Conservation (phyloP, 2,113 vertebrate genomes). For the Takifugu flavidus region DNA sequence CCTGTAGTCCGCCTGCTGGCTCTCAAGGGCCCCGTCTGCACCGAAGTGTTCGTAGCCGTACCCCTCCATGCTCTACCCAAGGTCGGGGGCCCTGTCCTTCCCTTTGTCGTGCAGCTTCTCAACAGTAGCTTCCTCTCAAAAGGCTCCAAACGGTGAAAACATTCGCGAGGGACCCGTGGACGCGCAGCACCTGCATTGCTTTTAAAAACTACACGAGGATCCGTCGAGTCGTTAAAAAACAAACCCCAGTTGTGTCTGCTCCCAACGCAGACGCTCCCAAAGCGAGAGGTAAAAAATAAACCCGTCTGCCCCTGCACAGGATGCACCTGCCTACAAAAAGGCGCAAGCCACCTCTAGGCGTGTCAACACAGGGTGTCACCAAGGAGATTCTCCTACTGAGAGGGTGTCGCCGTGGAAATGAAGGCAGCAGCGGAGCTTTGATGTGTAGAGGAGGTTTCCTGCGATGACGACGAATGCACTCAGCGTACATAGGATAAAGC, state of each 20-base stretch:
- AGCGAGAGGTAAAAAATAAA: slow-evolving; percentile 14
- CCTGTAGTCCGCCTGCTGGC: slow-evolving; percentile 43
- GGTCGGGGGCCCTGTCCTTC: slow-evolving; percentile 26
- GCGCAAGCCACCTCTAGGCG: slow-evolving; percentile 53
- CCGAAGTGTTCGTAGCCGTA: slow-evolving; percentile 37
- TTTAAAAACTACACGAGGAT: not conserved
- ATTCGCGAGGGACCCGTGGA: slow-evolving; percentile 15
- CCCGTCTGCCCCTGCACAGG: slow-evolving; percentile 41
- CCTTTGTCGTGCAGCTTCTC: not conserved
- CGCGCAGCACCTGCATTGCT: not conserved
- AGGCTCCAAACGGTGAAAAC: not conserved
- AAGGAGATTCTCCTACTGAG: slow-evolving; percentile 69
- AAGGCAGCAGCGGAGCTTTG: slow-evolving; percentile 38
- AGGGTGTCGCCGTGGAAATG: slow-evolving; percentile 61
- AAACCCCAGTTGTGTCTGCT: slow-evolving; percentile 6
- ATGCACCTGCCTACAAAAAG: slow-evolving; percentile 64
- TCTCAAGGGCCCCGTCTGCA: slow-evolving; percentile 25
- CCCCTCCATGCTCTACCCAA: slow-evolving; percentile 56
- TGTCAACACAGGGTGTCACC: slow-evolving; percentile 61
- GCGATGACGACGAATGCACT: slow-evolving; percentile 1
- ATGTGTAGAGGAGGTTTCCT: slow-evolving; percentile 27
- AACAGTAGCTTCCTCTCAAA: not conserved
- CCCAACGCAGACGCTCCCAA: slow-evolving; percentile 15
- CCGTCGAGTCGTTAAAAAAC: slow-evolving; percentile 9
- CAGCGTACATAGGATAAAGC: slow-evolving; percentile 18